phyloP scores from a whole-genome alignment of 2,888 invertebrate genomes.

The Xanthorhoe spadicearia region DNA sequence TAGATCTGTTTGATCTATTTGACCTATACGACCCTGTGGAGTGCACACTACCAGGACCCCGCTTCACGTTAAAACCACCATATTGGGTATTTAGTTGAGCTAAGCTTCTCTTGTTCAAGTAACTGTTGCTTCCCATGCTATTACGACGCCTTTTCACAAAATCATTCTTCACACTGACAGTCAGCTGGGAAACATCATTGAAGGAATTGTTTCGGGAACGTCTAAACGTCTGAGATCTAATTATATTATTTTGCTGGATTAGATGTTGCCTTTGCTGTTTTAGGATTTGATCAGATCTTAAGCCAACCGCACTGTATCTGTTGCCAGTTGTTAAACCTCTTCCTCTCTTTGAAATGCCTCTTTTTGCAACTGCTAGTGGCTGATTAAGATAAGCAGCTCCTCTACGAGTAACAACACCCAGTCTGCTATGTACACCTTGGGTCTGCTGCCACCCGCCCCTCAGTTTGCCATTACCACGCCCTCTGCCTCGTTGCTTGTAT shows the following conservation, averaged over 20 bases:
- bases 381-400: conserved; percentile 60
- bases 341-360: conserved; percentile 78
- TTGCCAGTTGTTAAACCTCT: conserved; percentile 68
- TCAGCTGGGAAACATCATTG: conserved; percentile 69
- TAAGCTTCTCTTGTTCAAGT: conserved; percentile 71
- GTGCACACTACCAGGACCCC: conserved; percentile 75
- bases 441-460: conserved; percentile 45
- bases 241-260: conserved; percentile 63
- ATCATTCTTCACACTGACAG: conserved; percentile 79
- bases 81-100: conserved; percentile 72
- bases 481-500: conserved; percentile 56
- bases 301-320: conserved; percentile 72
- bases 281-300: conserved; percentile 79
- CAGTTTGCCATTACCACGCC: conserved; percentile 65
- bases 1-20: conserved; percentile 64
- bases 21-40: conserved; percentile 75
- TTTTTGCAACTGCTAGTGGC: conserved; percentile 72
- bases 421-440: conserved; percentile 63
- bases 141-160: conserved; percentile 73
- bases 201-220: conserved; percentile 76
- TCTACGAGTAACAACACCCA: conserved; percentile 68
- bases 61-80: conserved; percentile 65
- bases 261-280: conserved; percentile 68
- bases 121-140: conserved; percentile 71
- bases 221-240: conserved; percentile 78